These are phyloP conservation scores for Labia minor DNA, from an alignment of 2,888 invertebrate genomes.

Conservation along the genomic window DNA sequence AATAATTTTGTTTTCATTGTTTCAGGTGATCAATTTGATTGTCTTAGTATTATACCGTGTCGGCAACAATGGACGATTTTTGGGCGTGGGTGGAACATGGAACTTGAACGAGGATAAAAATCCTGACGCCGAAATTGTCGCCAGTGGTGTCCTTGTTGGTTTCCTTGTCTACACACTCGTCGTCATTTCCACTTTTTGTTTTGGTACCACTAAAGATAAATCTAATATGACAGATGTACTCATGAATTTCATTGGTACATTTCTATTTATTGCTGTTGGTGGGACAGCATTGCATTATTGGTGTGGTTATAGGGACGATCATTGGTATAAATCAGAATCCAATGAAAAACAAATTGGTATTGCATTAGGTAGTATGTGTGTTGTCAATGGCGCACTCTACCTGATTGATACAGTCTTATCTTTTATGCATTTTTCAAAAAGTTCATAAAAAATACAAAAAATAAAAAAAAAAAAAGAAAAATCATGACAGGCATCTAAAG, in stretches of 20 bases:
- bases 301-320: constrained; percentile 74
- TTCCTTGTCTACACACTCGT: constrained; percentile 68
- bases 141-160: constrained; percentile 76
- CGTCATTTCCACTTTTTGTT: constrained; percentile 61
- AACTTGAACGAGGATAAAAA: constrained; percentile 81
- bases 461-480: constrained; percentile 39
- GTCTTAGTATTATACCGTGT: constrained; percentile 70
- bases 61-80: constrained; percentile 70
- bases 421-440: constrained; percentile 58
- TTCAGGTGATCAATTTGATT: constrained; percentile 69
- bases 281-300: constrained; percentile 81
- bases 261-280: constrained; percentile 76
- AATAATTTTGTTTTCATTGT: constrained; percentile 28
- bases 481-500: neutral
- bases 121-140: constrained; percentile 77
- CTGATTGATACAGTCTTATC: constrained; percentile 68
- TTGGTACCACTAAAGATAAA: constrained; percentile 56
- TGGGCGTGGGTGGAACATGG: constrained; percentile 83
- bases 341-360: constrained; percentile 71
- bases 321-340: constrained; percentile 60
- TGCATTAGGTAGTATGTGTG: constrained; percentile 68
- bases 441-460: too few relatives aligned
- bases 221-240: constrained; percentile 59
- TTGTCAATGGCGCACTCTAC: constrained; percentile 68
- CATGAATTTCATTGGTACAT: constrained; percentile 77